Conservation (phyloP, 1,140 invertebrate genomes). For the Pissodes strobi region DNA sequence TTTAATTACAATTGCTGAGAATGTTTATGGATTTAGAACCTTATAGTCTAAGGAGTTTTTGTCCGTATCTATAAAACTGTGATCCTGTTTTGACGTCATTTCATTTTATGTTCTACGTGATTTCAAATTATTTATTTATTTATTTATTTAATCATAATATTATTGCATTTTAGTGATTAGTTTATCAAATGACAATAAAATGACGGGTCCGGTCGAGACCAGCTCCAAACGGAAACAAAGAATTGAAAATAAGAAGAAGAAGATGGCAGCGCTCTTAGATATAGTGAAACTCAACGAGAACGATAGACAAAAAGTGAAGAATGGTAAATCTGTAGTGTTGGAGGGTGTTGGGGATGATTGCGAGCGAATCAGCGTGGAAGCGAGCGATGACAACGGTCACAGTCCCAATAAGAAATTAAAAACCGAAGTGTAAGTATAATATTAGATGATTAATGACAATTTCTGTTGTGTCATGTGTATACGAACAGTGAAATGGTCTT, state of each 20-base stretch:
- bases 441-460: too few species aligned
- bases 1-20: too few species aligned
- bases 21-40: too few species aligned
- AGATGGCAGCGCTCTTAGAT: conserved; percentile 65
- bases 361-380: neutral
- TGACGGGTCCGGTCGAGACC: conserved; percentile 56
- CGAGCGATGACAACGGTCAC: conserved; percentile 44
- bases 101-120: too few species aligned
- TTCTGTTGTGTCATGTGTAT: too few species aligned
- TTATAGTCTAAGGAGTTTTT: too few species aligned
- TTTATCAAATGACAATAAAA: conserved; percentile 35
- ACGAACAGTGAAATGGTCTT: too few species aligned
- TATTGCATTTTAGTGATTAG: conserved; percentile 29
- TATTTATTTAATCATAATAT: neutral
- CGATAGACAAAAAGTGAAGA: conserved; percentile 54
- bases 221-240: conserved; percentile 53
- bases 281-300: conserved; percentile 66
- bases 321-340: conserved; percentile 17
- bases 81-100: too few species aligned
- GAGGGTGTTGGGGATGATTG: conserved; percentile 1
- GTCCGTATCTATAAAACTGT: too few species aligned
- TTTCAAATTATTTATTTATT: neutral
- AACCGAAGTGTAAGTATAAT: conserved; percentile 39
- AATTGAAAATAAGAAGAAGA: conserved; percentile 67
- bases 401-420: conserved; percentile 45